These are phyloP conservation scores for roundworm (Caenorhabditis elegans) DNA, from an alignment of 1,140 invertebrate species.

Conservation along the genomic window DNA sequence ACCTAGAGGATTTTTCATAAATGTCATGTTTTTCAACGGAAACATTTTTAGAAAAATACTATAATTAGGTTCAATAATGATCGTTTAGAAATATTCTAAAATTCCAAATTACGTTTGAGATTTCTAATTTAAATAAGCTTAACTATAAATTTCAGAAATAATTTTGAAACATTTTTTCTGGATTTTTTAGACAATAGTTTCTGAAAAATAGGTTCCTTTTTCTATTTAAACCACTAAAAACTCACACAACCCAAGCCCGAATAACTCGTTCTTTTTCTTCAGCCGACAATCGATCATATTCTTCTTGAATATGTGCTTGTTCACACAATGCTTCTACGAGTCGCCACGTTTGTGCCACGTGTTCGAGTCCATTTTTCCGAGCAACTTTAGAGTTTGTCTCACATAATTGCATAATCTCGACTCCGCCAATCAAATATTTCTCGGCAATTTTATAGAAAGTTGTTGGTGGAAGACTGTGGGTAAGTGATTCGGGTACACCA, in stretches of 20 bases:
- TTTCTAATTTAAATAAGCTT: too few relatives aligned
- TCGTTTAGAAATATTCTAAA: too few relatives aligned
- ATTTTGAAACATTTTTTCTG: too few relatives aligned
- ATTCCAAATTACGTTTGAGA: too few relatives aligned
- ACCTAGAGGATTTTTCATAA: too few relatives aligned
- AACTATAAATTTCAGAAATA: too few relatives aligned
- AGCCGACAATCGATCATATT: neutral
- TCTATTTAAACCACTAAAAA: too few relatives aligned
- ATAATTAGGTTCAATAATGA: too few relatives aligned
- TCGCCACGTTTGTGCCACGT: neutral
- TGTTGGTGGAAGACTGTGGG: neutral
- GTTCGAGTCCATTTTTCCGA: neutral
- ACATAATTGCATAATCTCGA: neutral
- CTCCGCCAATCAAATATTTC: neutral
- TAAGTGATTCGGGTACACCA: neutral
- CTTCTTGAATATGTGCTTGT: constrained; percentile 7
- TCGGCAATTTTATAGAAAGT: neutral
- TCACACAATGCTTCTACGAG: constrained; percentile 5
- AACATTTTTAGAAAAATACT: too few relatives aligned
- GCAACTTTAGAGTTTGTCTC: neutral
- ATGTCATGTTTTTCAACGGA: too few relatives aligned
- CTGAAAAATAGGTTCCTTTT: too few relatives aligned
- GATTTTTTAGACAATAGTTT: too few relatives aligned
- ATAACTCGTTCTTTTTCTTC: constrained; percentile 10
- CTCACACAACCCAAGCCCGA: neutral